Percentiles rank a stretch among this genome's conserved stretches.
Conservation (phyloP, 2,797 vertebrate species). For the Bradypodion pumilum region DNA sequence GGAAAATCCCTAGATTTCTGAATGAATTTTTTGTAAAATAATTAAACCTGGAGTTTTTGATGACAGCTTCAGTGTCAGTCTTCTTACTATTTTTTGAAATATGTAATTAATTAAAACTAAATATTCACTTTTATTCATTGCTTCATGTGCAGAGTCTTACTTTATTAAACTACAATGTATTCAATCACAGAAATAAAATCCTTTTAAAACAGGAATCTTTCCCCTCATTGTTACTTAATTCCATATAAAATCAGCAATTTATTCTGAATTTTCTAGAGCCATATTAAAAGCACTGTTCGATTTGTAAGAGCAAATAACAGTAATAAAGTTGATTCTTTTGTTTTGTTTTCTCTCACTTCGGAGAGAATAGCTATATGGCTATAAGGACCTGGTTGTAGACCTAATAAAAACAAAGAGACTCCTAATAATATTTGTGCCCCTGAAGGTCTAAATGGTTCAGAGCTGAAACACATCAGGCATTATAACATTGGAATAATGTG, state of each 20-base stretch:
- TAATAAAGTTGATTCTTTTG: background rate
- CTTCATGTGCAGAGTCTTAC: slow-evolving; percentile 30
- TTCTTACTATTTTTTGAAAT: slow-evolving; percentile 66
- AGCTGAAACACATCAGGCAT: too few relatives aligned
- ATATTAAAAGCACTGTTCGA: background rate
- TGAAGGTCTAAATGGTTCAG: too few relatives aligned
- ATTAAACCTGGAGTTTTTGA: slow-evolving; percentile 71
- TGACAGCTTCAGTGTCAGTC: slow-evolving; percentile 69
- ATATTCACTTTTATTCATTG: background rate
- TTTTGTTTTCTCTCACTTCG: background rate
- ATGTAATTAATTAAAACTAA: slow-evolving; percentile 35
- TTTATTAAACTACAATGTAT: slow-evolving; percentile 13
- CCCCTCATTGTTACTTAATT: background rate
- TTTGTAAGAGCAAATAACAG: background rate
- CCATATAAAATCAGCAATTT: background rate
- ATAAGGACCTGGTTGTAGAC: too few relatives aligned
- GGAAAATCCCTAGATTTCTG: slow-evolving; percentile 61
- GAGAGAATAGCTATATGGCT: too few relatives aligned
- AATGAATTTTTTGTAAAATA: slow-evolving; percentile 67
- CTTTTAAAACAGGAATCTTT: background rate
- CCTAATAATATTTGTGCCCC: too few relatives aligned
- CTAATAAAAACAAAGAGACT: too few relatives aligned
- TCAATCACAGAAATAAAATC: background rate
- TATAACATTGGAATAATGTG: too few relatives aligned
- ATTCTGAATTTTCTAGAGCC: background rate